Conservation (phyloP, 2,797 vertebrate genomes). For the Malurus splendens region DNA sequence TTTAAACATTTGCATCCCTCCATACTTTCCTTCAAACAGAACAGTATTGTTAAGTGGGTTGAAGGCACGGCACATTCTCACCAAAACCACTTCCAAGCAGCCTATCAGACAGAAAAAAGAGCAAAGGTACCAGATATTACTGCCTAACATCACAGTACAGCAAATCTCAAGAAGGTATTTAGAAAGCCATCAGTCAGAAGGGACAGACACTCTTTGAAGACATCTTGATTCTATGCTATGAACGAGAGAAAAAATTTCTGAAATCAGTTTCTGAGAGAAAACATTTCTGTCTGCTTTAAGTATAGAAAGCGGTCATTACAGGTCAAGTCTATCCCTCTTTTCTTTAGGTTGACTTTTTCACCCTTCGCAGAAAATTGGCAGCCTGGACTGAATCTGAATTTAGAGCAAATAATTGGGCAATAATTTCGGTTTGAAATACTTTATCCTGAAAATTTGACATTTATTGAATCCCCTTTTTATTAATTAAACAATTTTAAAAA, state of each 20-base stretch:
- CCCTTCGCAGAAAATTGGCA: not conserved
- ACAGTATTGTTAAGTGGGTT: slow-evolving; percentile 99
- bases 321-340: not conserved
- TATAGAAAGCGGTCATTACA: not conserved
- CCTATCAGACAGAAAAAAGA: slow-evolving; percentile 69
- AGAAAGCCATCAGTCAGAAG: not conserved
- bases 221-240: not conserved
- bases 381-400: not conserved
- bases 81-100: slow-evolving; percentile 97
- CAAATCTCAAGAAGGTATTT: not conserved
- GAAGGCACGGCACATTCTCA: slow-evolving; percentile 98
- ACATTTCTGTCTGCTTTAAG: not conserved
- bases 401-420: not conserved
- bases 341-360: not conserved
- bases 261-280: not conserved
- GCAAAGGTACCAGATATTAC: not conserved
- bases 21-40: slow-evolving; percentile 98
- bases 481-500: not conserved
- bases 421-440: not conserved
- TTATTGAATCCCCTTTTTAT: not conserved
- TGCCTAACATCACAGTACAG: not conserved
- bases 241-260: not conserved
- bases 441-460: not conserved
- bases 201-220: not conserved
- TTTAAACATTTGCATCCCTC: slow-evolving; percentile 99